Evolutionary conservation across 1,140 invertebrate species (phyloP).

Genomic region (Panulirus ornatus): DNA sequence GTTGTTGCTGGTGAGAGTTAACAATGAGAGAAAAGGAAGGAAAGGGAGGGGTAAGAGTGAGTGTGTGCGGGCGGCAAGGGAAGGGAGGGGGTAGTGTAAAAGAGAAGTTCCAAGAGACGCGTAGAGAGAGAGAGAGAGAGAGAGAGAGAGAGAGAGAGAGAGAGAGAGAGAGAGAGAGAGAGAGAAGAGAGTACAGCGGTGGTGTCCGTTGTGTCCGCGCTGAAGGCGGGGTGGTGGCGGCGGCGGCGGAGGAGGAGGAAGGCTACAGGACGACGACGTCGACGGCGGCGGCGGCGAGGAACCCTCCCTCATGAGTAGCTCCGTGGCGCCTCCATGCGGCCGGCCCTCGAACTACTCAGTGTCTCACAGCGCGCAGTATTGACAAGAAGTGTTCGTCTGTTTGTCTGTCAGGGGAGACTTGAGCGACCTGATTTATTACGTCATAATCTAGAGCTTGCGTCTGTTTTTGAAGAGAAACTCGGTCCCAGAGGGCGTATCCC

Average conservation of each 20-base stretch:
- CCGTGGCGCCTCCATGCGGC: slow-evolving; percentile 69
- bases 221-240: background rate
- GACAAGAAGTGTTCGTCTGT: slow-evolving; percentile 75
- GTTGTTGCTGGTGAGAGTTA: background rate
- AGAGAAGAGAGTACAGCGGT: background rate
- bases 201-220: background rate
- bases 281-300: too few species aligned
- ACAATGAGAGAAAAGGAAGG: background rate
- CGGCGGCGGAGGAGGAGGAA: slow-evolving; percentile 15
- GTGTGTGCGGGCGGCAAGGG: background rate
- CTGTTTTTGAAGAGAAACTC: slow-evolving; percentile 75
- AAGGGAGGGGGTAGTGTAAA: background rate
- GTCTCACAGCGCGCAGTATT: slow-evolving; percentile 72
- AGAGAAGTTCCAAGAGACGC: background rate
- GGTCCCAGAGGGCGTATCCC: slow-evolving; percentile 69
- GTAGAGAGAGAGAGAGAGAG: slow-evolving; percentile 40
- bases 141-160: slow-evolving; percentile 4
- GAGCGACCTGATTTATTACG: slow-evolving; percentile 75
- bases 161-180: slow-evolving; percentile 19
- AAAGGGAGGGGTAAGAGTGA: too few species aligned
- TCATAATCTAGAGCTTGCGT: slow-evolving; percentile 75
- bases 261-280: too few species aligned
- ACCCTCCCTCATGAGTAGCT: slow-evolving; percentile 66
- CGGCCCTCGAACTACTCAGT: slow-evolving; percentile 69
- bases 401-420: slow-evolving; percentile 75